These are phyloP conservation scores for Tauraco hartlaubi DNA, from an alignment of 2,797 vertebrate species.

Conservation along the genomic window DNA sequence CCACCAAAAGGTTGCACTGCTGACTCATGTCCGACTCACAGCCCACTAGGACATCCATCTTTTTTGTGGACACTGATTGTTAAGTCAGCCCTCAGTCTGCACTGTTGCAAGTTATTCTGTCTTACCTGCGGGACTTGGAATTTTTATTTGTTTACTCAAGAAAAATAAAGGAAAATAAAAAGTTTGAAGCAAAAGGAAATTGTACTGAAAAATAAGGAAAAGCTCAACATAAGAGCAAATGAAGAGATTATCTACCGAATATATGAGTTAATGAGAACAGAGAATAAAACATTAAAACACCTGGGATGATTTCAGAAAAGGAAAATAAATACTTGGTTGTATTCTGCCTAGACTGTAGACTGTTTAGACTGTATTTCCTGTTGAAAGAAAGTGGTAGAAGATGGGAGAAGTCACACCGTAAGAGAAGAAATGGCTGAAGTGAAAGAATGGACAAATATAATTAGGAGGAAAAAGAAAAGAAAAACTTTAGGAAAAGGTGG, in stretches of 20 bases:
- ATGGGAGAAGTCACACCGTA: neutral
- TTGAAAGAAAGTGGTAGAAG: neutral
- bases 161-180: neutral
- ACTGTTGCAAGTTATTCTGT: neutral
- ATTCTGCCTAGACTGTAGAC: neutral
- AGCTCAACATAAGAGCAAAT: neutral
- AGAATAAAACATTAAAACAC: neutral
- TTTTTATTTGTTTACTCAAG: neutral
- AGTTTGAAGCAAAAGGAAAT: neutral
- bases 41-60: accelerated
- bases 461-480: neutral
- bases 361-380: neutral
- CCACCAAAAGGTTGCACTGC: neutral
- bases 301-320: neutral
- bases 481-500: neutral
- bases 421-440: neutral
- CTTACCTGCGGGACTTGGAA: neutral
- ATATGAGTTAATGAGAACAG: neutral
- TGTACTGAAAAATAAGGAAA: neutral
- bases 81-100: neutral
- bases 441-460: neutral
- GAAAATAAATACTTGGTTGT: neutral
- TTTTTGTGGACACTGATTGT: neutral
- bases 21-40: neutral
- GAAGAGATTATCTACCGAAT: neutral